Base-by-base conservation (phyloP, 64 coral and sea anemone species). In the Acropora tenuis region DNA sequence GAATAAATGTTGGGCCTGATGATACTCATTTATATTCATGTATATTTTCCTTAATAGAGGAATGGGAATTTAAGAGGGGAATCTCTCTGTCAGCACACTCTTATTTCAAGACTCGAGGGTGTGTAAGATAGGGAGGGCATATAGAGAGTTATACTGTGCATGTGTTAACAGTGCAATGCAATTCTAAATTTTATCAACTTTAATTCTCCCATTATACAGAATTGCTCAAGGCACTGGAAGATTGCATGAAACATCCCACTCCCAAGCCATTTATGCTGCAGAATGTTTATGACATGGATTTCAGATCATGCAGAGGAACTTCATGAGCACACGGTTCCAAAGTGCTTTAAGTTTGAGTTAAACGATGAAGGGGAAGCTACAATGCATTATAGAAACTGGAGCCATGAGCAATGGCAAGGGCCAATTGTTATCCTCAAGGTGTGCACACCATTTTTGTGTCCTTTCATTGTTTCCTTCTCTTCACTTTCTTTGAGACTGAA, bases 321-420 rank as follows among this genome's bases (percentile, higher is more conserved):
- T 0, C 30, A 30, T 30, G 48, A 55, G 18, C 80, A 84, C 65
- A 84, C 80, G 8, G 53, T 84, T n/a, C 58, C 80, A 18, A 84
- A 63, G 59, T 63, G 59, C 59, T 63, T 63, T 63, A 63, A 63
- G 16, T 63, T 63, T 63, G 13, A 63, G 65, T 17, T 84, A 48
- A 84, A 84, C 11, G 80, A 84, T n/a, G 58, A 55, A 15, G 80
- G 52, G 1, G 66, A 84, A 43, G 80, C 43, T 84, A 11, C 52
- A n/a, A 84, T 60, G 80, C 55, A 57, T 12, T 84, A 84, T 57
- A 18, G 58, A 66, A 84, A 84, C 16, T 63, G 60, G 60, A 63
- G 60, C 60, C 60, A 63, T 84, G 80, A 66, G 52, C 18, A 73
- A 30, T 73, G 69, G 69, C 69, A 73, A 41, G 69, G 69, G 69